Evolutionary conservation across 2,113 vertebrate genomes (phyloP).

Genomic region (Vicugna pacos): DNA sequence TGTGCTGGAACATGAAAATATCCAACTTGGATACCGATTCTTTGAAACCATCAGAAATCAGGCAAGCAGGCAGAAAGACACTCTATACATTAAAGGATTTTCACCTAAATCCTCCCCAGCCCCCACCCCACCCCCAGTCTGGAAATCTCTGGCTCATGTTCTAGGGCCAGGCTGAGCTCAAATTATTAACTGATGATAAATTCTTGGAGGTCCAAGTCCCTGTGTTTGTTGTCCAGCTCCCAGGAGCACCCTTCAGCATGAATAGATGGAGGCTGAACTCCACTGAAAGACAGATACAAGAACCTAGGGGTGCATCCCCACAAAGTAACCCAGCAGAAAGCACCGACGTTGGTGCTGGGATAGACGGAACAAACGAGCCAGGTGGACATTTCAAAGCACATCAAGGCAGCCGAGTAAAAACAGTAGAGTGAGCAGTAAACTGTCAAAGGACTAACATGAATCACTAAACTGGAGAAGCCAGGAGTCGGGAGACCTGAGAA

Average conservation of each 20-base stretch:
- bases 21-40: background rate
- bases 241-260: background rate
- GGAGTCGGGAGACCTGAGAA: background rate
- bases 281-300: background rate
- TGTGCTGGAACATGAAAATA: background rate
- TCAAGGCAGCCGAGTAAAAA: background rate
- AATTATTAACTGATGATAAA: background rate
- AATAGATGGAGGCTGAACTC: background rate
- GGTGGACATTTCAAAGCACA: background rate
- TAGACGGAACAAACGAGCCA: background rate
- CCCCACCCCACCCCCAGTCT: background rate
- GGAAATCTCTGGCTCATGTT: background rate
- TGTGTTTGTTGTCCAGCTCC: background rate
- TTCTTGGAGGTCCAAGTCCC: background rate
- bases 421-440: fast-evolving
- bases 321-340: background rate
- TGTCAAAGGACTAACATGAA: background rate
- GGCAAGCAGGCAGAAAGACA: background rate
- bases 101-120: background rate
- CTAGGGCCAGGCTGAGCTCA: background rate
- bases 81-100: background rate
- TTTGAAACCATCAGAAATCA: background rate
- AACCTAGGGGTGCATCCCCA: background rate
- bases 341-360: fast-evolving
- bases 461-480: background rate